Evolutionary conservation across 2,888 invertebrate species (phyloP), one percentile per base, ranked within the genome.

Genomic region (Hemithea aestivaria): DNA sequence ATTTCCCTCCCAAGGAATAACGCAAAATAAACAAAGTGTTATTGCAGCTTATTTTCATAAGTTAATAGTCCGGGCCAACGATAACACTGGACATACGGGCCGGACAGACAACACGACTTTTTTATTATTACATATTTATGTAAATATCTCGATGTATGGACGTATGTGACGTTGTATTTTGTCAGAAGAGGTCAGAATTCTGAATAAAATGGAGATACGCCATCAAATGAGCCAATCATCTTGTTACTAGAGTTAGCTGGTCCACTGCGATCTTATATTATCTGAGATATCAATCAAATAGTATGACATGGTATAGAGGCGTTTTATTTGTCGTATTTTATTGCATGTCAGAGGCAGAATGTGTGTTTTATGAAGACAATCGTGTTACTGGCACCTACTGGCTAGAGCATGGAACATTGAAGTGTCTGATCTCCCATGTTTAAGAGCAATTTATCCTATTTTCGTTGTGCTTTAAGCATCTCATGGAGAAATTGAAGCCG

Each of bases 41-140:
- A 84, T 83, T 83, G 82, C 76, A 82, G 76, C 82, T 83, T 85
- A 84, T 85, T 85, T 84, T 85, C 82, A 83, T 85, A 85, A 83
- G 82, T 84, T 85, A 84, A 85, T 83, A 84, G 84, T 69, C 60
- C 60, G 62, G 53, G 47, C 49, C 51, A 44, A 45, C 48, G 48
- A 51, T 51, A 51, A 53, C 53, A 51, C 40, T 41, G 42, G 42
- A 41, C 47, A 33, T 47, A 37, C 49, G 40, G 37, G 26, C 43
- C 26, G 25, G 53, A 44, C 51, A 41, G 49, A 50, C 58, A 48
- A 54, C 60, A 57, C 52, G 52, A 64, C 59, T 56, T 53, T 62
- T 59, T 60, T 62, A 57, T 69, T 67, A 60, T 53, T 48, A 45
- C 46, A 51, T 48, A 53, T 69, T 66, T 65, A 66, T 66, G 59